Evolutionary conservation across 2,113 vertebrate species (phyloP), one percentile per base, ranked within the genome.

Genomic region (Mobula hypostoma): DNA sequence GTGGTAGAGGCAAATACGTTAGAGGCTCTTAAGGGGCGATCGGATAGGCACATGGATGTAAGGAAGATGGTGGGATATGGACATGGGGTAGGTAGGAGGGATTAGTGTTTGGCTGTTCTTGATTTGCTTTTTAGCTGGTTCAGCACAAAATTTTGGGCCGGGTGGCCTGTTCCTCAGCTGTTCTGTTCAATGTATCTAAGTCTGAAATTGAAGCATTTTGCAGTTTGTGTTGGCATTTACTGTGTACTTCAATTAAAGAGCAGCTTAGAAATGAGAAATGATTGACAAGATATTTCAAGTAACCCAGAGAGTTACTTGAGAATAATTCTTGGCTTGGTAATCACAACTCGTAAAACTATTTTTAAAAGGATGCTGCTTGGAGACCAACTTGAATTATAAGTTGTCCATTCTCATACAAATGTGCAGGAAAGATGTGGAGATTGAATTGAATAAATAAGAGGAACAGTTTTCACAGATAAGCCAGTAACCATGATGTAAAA

Each of bases 281-380:
- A 17, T 32, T 32, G 29, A 58, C 58, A 14, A n/a, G 85, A n/a
- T 93, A 93, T 93, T 93, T 93, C 56, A 76, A 93, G 68, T 70
- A 48, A 56, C 11, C 17, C 1, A 29, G 91, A 24, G 91, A 74
- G 36, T 36, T 36, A 36, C 36, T 36, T 36, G 0, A 36, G 36
- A 36, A 5, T 93, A 32, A 70, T 40, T 21, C 32, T 36, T 70
- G 91, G 91, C 29, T 74, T 74, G 6, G 68, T 6, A 76, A 93
- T 72, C 68, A 93, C 48, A 93, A 93, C 19, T 21, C 7, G 63
- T 72, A 48, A 40, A 36, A 0, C 32, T 76, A 93, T 93, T 93
- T 90, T 56, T 29, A 56, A 48, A 27, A 70, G 40, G 48, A 27
- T 24, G n/a, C 68, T 74, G 70, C 70, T 74, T 56, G 40, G 19